A percentile compares a stretch with the other conserved stretches of the same genome.
These are phyloP conservation scores for Lepidurus couesii DNA, from an alignment of 1,140 invertebrate species.

Conservation along the genomic window DNA sequence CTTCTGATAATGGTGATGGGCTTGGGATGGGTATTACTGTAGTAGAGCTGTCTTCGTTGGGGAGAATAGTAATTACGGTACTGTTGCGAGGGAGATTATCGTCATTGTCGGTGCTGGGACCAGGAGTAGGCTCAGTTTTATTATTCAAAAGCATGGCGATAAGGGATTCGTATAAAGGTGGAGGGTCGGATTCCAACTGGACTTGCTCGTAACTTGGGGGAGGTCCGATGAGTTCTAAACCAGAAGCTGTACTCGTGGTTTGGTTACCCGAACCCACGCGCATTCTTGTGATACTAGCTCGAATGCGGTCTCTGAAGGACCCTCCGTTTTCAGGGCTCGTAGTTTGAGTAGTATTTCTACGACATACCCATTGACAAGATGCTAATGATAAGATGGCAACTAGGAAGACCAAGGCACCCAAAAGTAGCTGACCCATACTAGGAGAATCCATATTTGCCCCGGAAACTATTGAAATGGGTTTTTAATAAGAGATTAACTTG, in stretches of 20 bases:
- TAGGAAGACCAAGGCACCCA: not conserved
- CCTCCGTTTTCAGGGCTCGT: not conserved
- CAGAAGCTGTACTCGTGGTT: not conserved
- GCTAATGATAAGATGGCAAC: not conserved
- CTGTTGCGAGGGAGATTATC: not conserved
- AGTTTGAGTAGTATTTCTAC: not conserved
- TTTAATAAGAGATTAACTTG: not conserved
- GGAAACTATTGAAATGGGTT: not conserved
- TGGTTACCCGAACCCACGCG: not conserved
- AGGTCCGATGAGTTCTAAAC: not conserved
- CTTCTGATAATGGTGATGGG: not conserved
- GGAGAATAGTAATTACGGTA: not conserved
- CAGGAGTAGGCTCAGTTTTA: not conserved
- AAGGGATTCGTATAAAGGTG: not conserved
- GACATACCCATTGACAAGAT: not conserved
- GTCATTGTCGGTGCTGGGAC: not conserved
- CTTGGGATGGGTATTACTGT: not conserved
- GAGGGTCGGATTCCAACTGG: not conserved
- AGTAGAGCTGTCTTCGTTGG: not conserved
- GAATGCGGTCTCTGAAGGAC: not conserved
- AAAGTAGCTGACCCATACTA: not conserved
- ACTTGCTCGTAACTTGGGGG: slow-evolving; percentile 15
- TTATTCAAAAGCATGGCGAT: not conserved
- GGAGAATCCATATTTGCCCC: not conserved
- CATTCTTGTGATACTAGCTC: not conserved